Evolutionary conservation across 2,888 invertebrate genomes (phyloP), one percentile per base, ranked within the genome.

Genomic region (Pelosia muscerda): DNA sequence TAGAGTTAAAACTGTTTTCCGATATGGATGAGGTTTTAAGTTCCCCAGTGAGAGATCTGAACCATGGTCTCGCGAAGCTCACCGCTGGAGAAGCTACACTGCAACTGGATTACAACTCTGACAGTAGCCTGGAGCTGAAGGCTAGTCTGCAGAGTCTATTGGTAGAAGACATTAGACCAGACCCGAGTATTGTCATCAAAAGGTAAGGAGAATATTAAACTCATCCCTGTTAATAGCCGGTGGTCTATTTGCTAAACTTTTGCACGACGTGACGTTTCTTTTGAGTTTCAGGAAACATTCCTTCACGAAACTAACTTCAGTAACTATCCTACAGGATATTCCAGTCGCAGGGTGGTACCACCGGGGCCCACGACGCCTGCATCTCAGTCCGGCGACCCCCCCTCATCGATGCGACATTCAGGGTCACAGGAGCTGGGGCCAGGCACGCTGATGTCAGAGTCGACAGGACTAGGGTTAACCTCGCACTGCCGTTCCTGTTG

Each of bases 1-100:
- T 97, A n/a, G 96, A 96, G 77, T 79, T 97, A 2, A 96, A 96
- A 77, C 90, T 97, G 1, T 97, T 97, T 88, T 96, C 96, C 25
- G 97, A 97, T 84, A 96, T 96, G 76, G 97, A 97, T 67, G 97
- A 97, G 88, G 95, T 97, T 0, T 88, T 97, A 10, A 97, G 97
- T 83, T 97, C 97, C 0, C 97, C 97, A 0, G 96, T 97, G 0
- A 93, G 97, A 5, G 97, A 97, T 82, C 81, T 96, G 75, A 97
- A 96, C 86, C 97, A 96, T 72, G 97, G 97, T 0, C 89, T 97
- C 6, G 97, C 97, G 10, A 96, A 96, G 84, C 90, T 97, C 63
- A 96, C 96, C 15, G 95, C 97, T 15, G 96, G 96, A 0, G 97
- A 97, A 86, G 93, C 96, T 0, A 95, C 95, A 23, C 83, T 96